Evolutionary conservation across 2,888 invertebrate genomes (phyloP).

Genomic region (Drosophila stalkeri): DNA sequence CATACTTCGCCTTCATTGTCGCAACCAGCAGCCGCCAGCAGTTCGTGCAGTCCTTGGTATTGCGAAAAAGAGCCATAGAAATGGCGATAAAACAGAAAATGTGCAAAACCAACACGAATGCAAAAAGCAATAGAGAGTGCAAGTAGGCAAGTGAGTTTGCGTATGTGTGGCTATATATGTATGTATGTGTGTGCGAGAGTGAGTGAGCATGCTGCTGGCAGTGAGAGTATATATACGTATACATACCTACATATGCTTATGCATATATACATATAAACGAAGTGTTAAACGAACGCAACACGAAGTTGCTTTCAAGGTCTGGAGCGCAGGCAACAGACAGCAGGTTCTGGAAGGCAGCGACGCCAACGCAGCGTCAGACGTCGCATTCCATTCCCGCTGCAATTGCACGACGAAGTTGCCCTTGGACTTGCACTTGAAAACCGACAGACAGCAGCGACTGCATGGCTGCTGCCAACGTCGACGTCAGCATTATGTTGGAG

Average conservation of each 20-base stretch:
- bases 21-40: slow-evolving; percentile 8
- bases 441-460: slow-evolving; percentile 31
- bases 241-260: slow-evolving; percentile 5
- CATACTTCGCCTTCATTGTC: slow-evolving; percentile 14
- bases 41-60: slow-evolving; percentile 24
- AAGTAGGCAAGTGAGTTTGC: slow-evolving; percentile 57
- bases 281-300: slow-evolving; percentile 37
- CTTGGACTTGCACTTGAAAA: slow-evolving; percentile 84
- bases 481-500: slow-evolving; percentile 42
- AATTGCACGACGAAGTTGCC: slow-evolving; percentile 74
- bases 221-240: slow-evolving; percentile 48
- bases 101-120: slow-evolving; percentile 52
- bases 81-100: slow-evolving; percentile 58
- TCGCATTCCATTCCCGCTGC: slow-evolving; percentile 64
- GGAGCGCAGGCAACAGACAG: slow-evolving; percentile 57
- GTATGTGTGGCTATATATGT: too few species aligned
- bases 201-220: slow-evolving; percentile 32
- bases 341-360: slow-evolving; percentile 61
- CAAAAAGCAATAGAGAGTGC: slow-evolving; percentile 65
- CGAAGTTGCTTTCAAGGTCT: slow-evolving; percentile 83
- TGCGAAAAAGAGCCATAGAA: slow-evolving; percentile 51
- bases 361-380: slow-evolving; percentile 32
- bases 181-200: slow-evolving; percentile 15
- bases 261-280: neutral
- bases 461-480: slow-evolving; percentile 20